Percentiles rank a stretch among this genome's conserved stretches.
phyloP scores from a whole-genome alignment of 2,113 vertebrate species.

The Mustela nigripes region DNA sequence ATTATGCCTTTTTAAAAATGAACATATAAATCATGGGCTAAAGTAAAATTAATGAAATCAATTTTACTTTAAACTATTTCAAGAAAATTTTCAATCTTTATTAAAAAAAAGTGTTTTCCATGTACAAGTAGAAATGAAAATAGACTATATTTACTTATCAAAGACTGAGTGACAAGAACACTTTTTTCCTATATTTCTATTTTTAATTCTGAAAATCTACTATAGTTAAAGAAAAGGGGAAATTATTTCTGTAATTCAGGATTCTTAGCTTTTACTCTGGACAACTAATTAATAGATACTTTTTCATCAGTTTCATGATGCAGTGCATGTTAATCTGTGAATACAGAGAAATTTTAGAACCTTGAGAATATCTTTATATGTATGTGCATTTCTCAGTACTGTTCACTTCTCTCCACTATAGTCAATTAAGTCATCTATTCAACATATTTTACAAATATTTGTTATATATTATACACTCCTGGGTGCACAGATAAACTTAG shows the following conservation, averaged over 20 bases:
- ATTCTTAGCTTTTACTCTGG: conserved; percentile 36
- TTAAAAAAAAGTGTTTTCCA: not conserved
- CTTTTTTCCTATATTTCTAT: not conserved
- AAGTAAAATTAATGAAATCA: not conserved
- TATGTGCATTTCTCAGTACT: not conserved
- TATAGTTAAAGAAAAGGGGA: not conserved
- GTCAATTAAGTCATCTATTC: not conserved
- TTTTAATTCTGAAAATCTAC: conserved; percentile 56
- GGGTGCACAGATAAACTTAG: not conserved
- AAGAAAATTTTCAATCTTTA: not conserved
- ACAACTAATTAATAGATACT: conserved; percentile 48
- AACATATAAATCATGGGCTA: not conserved
- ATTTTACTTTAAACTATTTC: conserved; percentile 26
- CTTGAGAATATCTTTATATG: not conserved
- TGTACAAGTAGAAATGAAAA: conserved; percentile 26
- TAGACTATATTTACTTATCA: not conserved
- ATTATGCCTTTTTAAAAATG: not conserved
- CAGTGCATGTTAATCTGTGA: not conserved
- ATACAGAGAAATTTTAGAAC: not conserved
- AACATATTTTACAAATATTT: not conserved
- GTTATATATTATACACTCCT: not conserved
- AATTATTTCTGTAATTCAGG: not conserved
- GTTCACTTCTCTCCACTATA: not conserved
- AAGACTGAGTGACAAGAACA: not conserved
- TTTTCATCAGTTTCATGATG: not conserved